Evolutionary conservation across 2,888 invertebrate species (phyloP).

Genomic region (Gortyna flavago): DNA sequence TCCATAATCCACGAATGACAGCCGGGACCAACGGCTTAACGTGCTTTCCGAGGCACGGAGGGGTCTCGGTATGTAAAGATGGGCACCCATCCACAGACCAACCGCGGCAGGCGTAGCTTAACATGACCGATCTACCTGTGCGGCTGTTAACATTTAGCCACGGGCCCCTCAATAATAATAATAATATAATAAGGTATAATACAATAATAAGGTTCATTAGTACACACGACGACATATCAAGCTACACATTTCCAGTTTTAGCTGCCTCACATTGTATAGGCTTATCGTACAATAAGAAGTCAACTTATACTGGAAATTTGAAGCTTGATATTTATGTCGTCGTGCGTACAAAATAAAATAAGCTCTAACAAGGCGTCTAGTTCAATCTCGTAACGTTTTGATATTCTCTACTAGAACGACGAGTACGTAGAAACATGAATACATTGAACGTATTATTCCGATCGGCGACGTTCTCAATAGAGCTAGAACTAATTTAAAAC

Average conservation of each 20-base stretch:
- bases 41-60: no score
- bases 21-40: no score
- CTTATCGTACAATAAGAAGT: neutral
- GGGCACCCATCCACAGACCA: no score
- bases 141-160: no score
- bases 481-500: conserved; percentile 13
- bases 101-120: no score
- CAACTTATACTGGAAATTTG: neutral
- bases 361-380: conserved; percentile 17
- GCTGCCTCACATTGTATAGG: no score
- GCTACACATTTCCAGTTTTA: neutral
- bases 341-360: neutral
- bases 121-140: no score
- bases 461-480: conserved; percentile 26
- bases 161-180: no score
- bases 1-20: no score
- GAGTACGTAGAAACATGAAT: conserved; percentile 41
- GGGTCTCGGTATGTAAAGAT: no score
- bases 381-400: conserved; percentile 18
- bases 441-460: conserved; percentile 22
- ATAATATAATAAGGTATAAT: neutral
- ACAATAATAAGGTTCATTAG: conserved; percentile 8
- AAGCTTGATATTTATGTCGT: neutral
- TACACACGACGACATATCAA: neutral
- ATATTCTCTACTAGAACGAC: conserved; percentile 37